Conservation (phyloP, 2,113 vertebrate genomes). For the Pterophyllum scalare region DNA sequence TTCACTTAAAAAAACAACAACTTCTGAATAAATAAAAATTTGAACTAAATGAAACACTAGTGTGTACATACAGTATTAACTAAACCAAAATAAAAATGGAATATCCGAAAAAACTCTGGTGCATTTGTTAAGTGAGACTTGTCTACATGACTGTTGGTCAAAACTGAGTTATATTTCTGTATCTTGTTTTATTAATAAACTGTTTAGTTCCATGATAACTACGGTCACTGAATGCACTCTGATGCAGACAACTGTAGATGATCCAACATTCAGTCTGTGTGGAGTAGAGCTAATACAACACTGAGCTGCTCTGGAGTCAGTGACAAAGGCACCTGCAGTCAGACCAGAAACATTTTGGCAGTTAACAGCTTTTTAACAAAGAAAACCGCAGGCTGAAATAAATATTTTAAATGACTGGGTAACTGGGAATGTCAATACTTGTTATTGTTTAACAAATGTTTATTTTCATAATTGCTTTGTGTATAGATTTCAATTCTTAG, state of each 20-base stretch:
- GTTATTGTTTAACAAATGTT: not conserved
- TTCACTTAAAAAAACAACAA: not conserved
- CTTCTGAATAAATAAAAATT: too few species aligned
- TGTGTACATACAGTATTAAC: not conserved
- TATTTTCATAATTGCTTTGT: not conserved
- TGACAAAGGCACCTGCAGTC: too few species aligned
- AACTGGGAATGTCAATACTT: not conserved
- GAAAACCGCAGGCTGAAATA: not conserved
- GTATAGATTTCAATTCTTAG: fast-evolving
- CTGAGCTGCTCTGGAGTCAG: too few species aligned
- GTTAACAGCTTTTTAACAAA: too few species aligned
- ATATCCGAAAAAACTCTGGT: not conserved
- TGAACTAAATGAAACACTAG: fast-evolving
- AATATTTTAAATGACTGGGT: not conserved
- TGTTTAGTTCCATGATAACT: not conserved
- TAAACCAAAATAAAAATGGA: too few species aligned
- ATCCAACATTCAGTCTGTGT: not conserved
- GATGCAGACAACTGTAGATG: fast-evolving
- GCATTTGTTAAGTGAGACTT: not conserved
- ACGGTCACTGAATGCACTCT: not conserved
- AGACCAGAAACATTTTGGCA: too few species aligned
- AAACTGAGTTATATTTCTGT: too few species aligned
- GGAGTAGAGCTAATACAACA: too few species aligned
- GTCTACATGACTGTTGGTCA: not conserved
- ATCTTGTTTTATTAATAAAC: too few species aligned